Evolutionary conservation across 92 coral and sea anemone species (phyloP).

Genomic region (Nematostella vectensis): DNA sequence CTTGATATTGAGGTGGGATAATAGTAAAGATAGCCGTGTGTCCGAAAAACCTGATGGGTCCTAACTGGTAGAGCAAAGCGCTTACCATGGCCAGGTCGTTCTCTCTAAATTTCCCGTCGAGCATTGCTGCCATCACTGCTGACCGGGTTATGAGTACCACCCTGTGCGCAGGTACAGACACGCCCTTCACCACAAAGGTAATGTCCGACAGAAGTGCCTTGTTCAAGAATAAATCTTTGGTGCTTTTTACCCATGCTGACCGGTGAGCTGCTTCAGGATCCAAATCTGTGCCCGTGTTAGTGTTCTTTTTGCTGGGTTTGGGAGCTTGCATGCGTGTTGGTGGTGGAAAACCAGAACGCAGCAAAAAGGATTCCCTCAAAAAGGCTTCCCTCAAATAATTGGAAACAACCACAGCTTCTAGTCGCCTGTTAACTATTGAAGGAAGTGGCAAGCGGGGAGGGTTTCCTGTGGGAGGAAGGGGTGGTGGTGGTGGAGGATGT

Average conservation of each 20-base stretch:
- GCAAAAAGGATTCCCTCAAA: neutral
- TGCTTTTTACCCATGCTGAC: neutral
- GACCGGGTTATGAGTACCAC: constrained; percentile 36
- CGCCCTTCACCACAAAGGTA: constrained; percentile 32
- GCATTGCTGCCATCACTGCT: constrained; percentile 37
- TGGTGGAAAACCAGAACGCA: neutral
- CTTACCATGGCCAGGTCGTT: constrained; percentile 13
- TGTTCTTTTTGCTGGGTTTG: neutral
- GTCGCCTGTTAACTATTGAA: neutral
- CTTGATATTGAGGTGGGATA: too few species aligned
- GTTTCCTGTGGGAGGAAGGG: constrained; percentile 4
- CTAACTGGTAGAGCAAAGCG: too few species aligned
- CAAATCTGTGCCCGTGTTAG: too few species aligned
- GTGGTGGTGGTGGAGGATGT: constrained; percentile 12
- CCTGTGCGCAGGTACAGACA: constrained; percentile 30
- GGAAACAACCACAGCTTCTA: neutral
- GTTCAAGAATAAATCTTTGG: constrained; percentile 10
- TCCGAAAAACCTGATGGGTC: too few species aligned
- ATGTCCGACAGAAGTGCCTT: constrained; percentile 29
- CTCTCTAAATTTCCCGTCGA: constrained; percentile 36
- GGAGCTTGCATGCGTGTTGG: neutral
- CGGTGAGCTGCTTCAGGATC: neutral
- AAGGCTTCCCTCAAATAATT: neutral
- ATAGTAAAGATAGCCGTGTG: too few species aligned
- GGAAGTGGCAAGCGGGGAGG: constrained; percentile 6